Evolutionary conservation across 2,113 vertebrate genomes (phyloP).

Genomic region (Psittacara wagleri): DNA sequence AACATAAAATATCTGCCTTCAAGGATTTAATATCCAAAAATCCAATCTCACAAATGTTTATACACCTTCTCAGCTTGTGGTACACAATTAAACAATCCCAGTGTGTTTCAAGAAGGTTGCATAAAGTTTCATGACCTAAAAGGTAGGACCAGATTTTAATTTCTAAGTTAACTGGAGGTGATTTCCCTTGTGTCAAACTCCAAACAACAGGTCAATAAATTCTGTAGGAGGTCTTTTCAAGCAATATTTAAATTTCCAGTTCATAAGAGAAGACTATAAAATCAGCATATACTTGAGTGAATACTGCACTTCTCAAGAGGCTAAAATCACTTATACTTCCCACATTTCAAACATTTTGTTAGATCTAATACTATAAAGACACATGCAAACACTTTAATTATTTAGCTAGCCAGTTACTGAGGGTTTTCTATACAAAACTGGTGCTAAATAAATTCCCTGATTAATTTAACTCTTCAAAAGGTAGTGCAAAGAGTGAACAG

Average conservation of each 20-base stretch:
- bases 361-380: conserved; percentile 1
- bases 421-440: not conserved
- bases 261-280: not conserved
- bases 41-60: not conserved
- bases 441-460: not conserved
- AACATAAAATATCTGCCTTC: not conserved
- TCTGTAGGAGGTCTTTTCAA: conserved; percentile 28
- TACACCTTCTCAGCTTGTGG: not conserved
- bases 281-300: conserved; percentile 6
- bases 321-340: not conserved
- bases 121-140: conserved; percentile 2
- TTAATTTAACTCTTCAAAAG: not conserved
- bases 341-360: not conserved
- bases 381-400: not conserved
- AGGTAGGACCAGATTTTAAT: conserved; percentile 8
- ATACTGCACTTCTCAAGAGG: conserved; percentile 1
- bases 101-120: not conserved
- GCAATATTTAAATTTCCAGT: conserved; percentile 22
- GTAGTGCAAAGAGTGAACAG: not conserved
- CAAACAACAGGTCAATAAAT: conserved; percentile 29
- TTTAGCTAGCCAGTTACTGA: not conserved
- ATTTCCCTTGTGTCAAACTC: not conserved
- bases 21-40: not conserved
- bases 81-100: not conserved
- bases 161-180: conserved; percentile 16